Conservation (phyloP, 92 coral and sea anemone genomes). For the Diadumene lineata region DNA sequence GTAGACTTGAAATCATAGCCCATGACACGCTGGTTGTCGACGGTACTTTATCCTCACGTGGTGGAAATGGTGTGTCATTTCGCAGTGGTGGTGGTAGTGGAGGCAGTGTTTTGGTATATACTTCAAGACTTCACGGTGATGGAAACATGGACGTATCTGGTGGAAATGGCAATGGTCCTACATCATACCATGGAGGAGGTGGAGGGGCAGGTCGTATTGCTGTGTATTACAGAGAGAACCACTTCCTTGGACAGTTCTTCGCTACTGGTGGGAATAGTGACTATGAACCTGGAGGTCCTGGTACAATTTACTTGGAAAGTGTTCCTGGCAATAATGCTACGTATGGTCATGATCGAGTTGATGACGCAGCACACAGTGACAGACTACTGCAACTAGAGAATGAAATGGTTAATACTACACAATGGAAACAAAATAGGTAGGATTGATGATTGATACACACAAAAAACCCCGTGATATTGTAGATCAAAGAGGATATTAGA, state of each 20-base stretch:
- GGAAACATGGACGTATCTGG: conserved; percentile 55
- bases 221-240: conserved; percentile 54
- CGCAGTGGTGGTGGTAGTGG: conserved; percentile 75
- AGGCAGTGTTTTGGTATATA: conserved; percentile 56
- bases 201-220: conserved; percentile 70
- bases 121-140: conserved; percentile 53
- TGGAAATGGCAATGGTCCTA: conserved; percentile 48
- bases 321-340: conserved; percentile 51
- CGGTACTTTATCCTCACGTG: conserved; percentile 54
- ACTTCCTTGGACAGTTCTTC: conserved; percentile 56
- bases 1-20: conserved; percentile 54
- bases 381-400: conserved; percentile 14
- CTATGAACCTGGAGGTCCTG: conserved; percentile 65
- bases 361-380: conserved; percentile 49
- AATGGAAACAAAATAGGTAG: conserved; percentile 26
- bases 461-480: background rate
- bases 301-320: conserved; percentile 62
- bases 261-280: conserved; percentile 63
- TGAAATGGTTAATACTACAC: conserved; percentile 5
- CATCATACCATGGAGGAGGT: conserved; percentile 49
- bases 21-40: conserved; percentile 58
- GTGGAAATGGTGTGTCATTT: conserved; percentile 37
- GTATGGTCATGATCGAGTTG: conserved; percentile 38
- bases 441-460: too few species aligned
- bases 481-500: background rate